These are phyloP conservation scores for Colaptes auratus DNA, from an alignment of 2,113 vertebrate genomes.

Conservation along the genomic window DNA sequence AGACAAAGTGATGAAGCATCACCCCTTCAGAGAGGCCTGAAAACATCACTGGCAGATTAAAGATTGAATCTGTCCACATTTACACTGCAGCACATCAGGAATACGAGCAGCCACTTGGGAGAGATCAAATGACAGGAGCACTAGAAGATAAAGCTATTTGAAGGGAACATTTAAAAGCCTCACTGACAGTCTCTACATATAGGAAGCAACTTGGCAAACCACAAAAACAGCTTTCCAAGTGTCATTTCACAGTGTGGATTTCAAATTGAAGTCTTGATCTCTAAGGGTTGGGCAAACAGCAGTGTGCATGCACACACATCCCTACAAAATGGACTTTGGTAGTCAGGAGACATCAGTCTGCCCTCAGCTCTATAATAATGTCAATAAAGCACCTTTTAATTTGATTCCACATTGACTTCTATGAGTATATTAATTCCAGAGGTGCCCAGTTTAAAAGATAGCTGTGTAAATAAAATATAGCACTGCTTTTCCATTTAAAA, in stretches of 20 bases:
- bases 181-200: background rate
- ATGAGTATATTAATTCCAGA: background rate
- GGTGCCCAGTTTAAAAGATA: background rate
- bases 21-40: background rate
- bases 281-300: background rate
- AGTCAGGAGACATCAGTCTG: background rate
- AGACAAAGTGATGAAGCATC: background rate
- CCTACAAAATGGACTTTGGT: background rate
- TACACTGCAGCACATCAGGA: background rate
- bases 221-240: background rate
- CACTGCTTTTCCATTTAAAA: background rate
- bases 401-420: background rate
- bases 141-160: background rate
- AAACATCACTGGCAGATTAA: background rate
- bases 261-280: background rate
- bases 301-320: background rate
- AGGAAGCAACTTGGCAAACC: background rate
- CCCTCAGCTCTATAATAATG: background rate
- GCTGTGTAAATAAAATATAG: background rate
- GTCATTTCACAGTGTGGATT: background rate
- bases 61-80: background rate
- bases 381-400: background rate
- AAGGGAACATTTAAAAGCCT: background rate
- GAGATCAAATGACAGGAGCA: background rate
- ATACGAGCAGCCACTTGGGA: background rate